Conservation (phyloP, 2,113 vertebrate genomes). For the Chaetops frenatus region DNA sequence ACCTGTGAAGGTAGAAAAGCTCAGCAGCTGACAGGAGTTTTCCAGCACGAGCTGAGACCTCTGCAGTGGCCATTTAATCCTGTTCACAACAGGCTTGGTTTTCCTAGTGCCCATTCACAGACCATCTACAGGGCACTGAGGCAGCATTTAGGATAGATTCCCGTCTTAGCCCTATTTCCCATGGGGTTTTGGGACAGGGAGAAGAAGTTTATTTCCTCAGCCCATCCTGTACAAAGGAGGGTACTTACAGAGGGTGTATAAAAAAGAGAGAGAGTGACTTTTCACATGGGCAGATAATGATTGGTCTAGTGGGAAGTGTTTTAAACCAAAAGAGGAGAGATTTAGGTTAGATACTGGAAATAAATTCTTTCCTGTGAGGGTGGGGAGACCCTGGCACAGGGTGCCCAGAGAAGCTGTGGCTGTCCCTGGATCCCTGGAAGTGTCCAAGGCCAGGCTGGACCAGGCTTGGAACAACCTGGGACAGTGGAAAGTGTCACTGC, state of each 20-base stretch:
- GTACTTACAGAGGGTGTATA: not conserved
- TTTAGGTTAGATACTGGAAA: not conserved
- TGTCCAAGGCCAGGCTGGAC: not conserved
- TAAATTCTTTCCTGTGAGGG: not conserved
- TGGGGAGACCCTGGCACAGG: fast-evolving
- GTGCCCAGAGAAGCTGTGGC: not conserved
- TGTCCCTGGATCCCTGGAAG: not conserved
- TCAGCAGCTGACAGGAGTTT: not conserved
- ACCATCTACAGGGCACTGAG: not conserved
- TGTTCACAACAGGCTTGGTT: not conserved
- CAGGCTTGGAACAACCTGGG: not conserved
- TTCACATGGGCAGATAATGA: not conserved
- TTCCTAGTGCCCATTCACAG: not conserved
- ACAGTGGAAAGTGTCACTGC: not conserved
- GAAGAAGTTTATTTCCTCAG: not conserved
- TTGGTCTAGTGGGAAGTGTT: not conserved
- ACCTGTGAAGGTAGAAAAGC: not conserved
- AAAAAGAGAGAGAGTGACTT: not conserved
- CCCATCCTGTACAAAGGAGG: not conserved
- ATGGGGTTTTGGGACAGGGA: not conserved
- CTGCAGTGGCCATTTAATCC: not conserved
- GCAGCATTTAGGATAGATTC: not conserved
- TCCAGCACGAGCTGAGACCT: not conserved
- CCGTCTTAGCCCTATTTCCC: not conserved
- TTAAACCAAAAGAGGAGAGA: not conserved